Conservation (phyloP, 35 echinoderm and acorn worm genomes). For the Eucidaris tribuloides region DNA sequence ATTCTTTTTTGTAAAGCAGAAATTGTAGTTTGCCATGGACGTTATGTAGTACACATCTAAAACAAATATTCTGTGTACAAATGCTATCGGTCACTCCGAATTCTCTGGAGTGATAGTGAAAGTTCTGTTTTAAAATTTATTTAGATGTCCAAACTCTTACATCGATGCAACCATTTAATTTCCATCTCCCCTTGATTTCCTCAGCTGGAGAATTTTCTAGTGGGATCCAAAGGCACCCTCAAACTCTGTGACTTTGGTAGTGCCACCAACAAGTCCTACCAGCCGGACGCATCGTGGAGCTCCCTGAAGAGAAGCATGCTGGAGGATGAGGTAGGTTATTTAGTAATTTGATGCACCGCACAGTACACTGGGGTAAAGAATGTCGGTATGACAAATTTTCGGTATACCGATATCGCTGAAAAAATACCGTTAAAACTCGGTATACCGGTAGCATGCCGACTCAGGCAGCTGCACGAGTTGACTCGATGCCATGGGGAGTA, state of each 20-base stretch:
- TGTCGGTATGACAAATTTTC: too few species aligned
- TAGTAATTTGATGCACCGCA: background rate
- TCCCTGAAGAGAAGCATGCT: slow-evolving; percentile 79
- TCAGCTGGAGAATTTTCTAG: slow-evolving; percentile 86
- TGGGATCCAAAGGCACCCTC: slow-evolving; percentile 67
- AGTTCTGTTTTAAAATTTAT: background rate
- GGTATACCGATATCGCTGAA: too few species aligned
- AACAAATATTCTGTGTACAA: too few species aligned
- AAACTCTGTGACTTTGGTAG: slow-evolving; percentile 97
- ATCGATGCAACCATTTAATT: too few species aligned
- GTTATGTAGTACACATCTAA: too few species aligned
- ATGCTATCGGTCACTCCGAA: background rate
- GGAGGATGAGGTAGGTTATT: slow-evolving; percentile 85
- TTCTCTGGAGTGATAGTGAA: background rate
- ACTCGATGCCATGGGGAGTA: too few species aligned
- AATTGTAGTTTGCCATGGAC: too few species aligned
- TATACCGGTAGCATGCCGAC: too few species aligned
- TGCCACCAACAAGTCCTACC: slow-evolving; percentile 64
- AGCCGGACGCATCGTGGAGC: slow-evolving; percentile 78
- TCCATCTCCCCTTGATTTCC: background rate
- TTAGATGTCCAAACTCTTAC: background rate
- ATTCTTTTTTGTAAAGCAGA: too few species aligned
- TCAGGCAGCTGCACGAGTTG: too few species aligned
- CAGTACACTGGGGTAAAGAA: too few species aligned
- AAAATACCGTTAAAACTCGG: too few species aligned